These are phyloP conservation scores for Lutjanus campechanus DNA, from an alignment of 2,797 vertebrate genomes.

Conservation along the genomic window DNA sequence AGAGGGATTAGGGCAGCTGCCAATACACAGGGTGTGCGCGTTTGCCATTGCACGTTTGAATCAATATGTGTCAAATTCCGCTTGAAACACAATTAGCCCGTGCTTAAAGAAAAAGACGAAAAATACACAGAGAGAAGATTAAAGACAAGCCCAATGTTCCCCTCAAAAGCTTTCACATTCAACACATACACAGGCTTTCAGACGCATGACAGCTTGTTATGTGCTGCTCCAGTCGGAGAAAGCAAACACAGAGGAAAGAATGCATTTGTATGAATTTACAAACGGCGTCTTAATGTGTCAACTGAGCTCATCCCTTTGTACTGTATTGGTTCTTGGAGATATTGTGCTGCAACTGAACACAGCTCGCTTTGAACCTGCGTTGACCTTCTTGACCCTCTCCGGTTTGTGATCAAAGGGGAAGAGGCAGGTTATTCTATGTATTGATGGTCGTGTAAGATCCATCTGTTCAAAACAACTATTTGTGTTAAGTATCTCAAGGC, in stretches of 20 bases:
- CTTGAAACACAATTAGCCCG: conserved; percentile 80
- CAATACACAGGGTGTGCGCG: conserved; percentile 59
- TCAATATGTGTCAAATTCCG: conserved; percentile 83
- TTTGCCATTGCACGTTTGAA: conserved; percentile 70
- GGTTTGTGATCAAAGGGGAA: conserved; percentile 38
- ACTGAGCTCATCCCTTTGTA: conserved; percentile 44
- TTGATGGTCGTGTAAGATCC: conserved; percentile 19
- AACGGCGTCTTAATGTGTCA: conserved; percentile 61
- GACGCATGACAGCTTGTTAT: conserved; percentile 70
- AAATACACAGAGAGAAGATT: conserved; percentile 69
- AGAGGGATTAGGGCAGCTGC: conserved; percentile 72
- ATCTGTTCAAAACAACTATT: conserved; percentile 58
- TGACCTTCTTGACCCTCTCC: conserved; percentile 65
- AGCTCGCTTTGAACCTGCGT: conserved; percentile 47
- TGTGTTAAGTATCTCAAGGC: conserved; percentile 43
- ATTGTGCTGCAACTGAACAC: conserved; percentile 30
- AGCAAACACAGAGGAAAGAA: conserved; percentile 63
- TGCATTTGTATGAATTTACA: conserved; percentile 67
- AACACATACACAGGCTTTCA: conserved; percentile 52
- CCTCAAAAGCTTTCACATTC: conserved; percentile 56
- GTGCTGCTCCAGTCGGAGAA: conserved; percentile 48
- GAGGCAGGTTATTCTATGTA: conserved; percentile 23
- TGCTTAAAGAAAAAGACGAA: conserved; percentile 61
- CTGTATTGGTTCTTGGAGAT: conserved; percentile 39
- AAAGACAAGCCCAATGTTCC: conserved; percentile 66